A percentile compares a stretch with the other conserved stretches of the same genome.
Conservation (phyloP, 2,888 invertebrate genomes). For the Drosophila pegasa region DNA sequence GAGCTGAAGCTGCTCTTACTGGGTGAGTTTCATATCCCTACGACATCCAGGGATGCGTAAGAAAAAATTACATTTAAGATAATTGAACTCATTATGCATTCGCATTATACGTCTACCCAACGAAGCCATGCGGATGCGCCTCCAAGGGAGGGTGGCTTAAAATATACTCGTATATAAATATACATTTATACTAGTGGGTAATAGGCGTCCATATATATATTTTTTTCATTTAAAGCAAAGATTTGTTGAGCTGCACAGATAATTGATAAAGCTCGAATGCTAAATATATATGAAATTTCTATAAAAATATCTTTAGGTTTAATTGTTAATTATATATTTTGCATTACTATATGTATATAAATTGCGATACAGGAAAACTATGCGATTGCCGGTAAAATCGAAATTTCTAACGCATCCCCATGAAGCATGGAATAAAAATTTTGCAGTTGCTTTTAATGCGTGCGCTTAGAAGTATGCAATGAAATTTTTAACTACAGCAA, state of each 20-base stretch:
- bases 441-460: fast-evolving
- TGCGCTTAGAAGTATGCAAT: neutral
- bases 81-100: conserved; percentile 3
- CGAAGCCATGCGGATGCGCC: conserved; percentile 27
- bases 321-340: too few species aligned
- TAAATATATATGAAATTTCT: too few species aligned
- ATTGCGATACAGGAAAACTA: too few species aligned
- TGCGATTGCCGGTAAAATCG: neutral
- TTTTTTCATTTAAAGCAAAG: neutral
- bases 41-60: neutral
- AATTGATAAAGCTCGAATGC: too few species aligned
- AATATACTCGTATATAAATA: neutral
- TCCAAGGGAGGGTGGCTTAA: conserved; percentile 10
- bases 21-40: conserved; percentile 89
- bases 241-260: too few species aligned
- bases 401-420: neutral
- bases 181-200: neutral
- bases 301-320: too few species aligned
- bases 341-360: too few species aligned
- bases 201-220: neutral
- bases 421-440: neutral
- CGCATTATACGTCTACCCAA: neutral
- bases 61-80: neutral
- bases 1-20: conserved; percentile 98
- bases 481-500: neutral